Percentiles rank a stretch among this genome's conserved stretches.
Conservation (phyloP, 2,113 vertebrate species). For the Myanophis thanlyinensis region DNA sequence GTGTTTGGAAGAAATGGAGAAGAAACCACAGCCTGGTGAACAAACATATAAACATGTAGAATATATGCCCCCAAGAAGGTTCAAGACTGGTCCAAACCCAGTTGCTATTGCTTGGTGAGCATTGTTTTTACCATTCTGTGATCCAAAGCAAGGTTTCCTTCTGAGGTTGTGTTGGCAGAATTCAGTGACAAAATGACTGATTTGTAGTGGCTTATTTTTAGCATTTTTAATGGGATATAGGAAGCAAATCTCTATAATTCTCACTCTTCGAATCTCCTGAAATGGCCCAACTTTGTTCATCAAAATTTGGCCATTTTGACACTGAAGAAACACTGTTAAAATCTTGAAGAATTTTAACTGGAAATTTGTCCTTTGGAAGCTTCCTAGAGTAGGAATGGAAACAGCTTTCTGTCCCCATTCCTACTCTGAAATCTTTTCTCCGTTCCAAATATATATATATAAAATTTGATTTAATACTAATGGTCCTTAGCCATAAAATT, state of each 20-base stretch:
- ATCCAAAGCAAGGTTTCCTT: not conserved
- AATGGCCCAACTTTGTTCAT: not conserved
- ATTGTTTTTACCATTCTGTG: not conserved
- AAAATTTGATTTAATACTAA: not conserved
- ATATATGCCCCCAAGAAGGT: slow-evolving; percentile 82
- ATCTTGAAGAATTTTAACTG: not conserved
- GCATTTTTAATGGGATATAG: not conserved
- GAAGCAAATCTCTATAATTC: not conserved
- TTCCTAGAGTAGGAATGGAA: not conserved
- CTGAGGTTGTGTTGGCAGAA: not conserved
- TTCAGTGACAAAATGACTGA: not conserved
- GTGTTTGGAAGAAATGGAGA: slow-evolving; percentile 32
- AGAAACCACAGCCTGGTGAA: slow-evolving; percentile 55
- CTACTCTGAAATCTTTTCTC: not conserved
- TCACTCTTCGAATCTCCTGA: not conserved
- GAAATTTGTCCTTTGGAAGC: not conserved
- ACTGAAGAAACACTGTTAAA: not conserved
- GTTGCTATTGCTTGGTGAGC: slow-evolving; percentile 91
- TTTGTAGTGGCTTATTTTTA: not conserved
- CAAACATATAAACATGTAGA: slow-evolving; percentile 66
- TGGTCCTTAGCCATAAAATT: not conserved
- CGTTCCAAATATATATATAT: too few species aligned
- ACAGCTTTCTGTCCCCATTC: not conserved
- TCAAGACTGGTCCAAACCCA: slow-evolving; percentile 85
- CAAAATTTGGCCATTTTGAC: not conserved